phyloP scores from a whole-genome alignment of 2,797 vertebrate genomes.

The Poecilia gillii region DNA sequence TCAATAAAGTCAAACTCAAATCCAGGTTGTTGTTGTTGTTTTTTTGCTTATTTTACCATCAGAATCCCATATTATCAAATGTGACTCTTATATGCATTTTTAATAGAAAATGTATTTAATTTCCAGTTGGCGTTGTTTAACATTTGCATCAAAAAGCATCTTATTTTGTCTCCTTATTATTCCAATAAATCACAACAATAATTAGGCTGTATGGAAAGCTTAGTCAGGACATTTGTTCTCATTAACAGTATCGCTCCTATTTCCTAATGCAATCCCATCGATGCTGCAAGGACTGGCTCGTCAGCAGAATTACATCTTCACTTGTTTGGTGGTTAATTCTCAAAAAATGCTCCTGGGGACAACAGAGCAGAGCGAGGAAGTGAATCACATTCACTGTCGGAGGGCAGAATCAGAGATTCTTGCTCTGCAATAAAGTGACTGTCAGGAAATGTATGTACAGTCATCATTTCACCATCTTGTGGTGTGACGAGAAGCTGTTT shows the following conservation, averaged over 20 bases:
- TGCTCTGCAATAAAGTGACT: constrained; percentile 4
- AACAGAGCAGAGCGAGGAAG: background rate
- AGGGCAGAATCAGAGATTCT: constrained; percentile 15
- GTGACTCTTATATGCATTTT: background rate
- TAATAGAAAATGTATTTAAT: background rate
- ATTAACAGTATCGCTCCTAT: constrained; percentile 35
- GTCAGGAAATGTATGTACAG: background rate
- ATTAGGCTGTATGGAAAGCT: constrained; percentile 38
- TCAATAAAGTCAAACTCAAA: background rate
- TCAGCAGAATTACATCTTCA: constrained; percentile 48
- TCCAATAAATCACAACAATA: constrained; percentile 43
- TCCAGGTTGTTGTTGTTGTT: background rate
- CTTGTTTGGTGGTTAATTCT: constrained; percentile 33
- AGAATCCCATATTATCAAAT: background rate
- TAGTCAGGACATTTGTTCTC: constrained; percentile 38
- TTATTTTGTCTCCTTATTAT: constrained; percentile 25
- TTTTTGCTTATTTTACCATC: background rate
- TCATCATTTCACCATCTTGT: background rate
- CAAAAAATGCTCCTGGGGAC: constrained; percentile 30
- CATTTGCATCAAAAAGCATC: background rate
- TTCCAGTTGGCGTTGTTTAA: background rate
- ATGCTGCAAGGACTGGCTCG: constrained; percentile 31
- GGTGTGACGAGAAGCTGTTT: background rate
- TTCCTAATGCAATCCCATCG: constrained; percentile 47
- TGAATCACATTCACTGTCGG: constrained; percentile 31